Percentiles rank a stretch among this genome's conserved stretches.
These are phyloP conservation scores for Sporophila hypoxantha DNA, from an alignment of 2,113 vertebrate species.

Conservation along the genomic window DNA sequence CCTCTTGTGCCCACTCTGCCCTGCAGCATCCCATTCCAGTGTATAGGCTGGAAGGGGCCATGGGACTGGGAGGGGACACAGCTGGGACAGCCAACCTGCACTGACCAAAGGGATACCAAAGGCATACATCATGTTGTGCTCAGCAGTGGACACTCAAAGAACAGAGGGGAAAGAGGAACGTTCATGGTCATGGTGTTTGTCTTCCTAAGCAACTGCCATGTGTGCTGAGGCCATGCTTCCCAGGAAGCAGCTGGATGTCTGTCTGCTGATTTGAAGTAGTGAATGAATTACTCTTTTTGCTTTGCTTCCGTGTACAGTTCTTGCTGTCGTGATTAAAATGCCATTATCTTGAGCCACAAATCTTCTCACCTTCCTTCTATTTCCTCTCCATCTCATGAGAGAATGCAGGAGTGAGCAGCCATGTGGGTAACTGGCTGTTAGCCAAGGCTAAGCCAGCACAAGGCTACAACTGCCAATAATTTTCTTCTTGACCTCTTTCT, in stretches of 20 bases:
- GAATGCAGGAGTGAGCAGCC: neutral
- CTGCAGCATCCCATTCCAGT: neutral
- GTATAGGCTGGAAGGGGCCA: neutral
- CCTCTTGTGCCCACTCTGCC: neutral
- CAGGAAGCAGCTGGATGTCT: neutral
- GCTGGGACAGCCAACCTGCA: neutral
- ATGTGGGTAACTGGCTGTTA: neutral
- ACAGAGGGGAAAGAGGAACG: neutral
- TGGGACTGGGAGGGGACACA: neutral
- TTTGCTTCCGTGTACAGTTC: neutral
- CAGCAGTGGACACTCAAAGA: fast-evolving
- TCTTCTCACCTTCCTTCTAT: neutral
- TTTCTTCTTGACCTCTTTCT: neutral
- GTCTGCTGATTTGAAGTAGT: neutral
- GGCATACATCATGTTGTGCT: neutral
- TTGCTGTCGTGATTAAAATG: neutral
- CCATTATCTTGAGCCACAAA: neutral
- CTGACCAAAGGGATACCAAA: neutral
- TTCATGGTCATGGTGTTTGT: neutral
- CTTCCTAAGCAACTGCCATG: neutral
- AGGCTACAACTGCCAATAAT: neutral
- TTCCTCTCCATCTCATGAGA: neutral
- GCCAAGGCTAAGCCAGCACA: neutral
- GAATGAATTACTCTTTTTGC: neutral
- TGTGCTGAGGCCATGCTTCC: neutral